Percentiles rank a stretch among this genome's conserved stretches.
Evolutionary conservation across 64 coral and sea anemone species (phyloP).

Genomic region (Hydrozoanthus tunicans): DNA sequence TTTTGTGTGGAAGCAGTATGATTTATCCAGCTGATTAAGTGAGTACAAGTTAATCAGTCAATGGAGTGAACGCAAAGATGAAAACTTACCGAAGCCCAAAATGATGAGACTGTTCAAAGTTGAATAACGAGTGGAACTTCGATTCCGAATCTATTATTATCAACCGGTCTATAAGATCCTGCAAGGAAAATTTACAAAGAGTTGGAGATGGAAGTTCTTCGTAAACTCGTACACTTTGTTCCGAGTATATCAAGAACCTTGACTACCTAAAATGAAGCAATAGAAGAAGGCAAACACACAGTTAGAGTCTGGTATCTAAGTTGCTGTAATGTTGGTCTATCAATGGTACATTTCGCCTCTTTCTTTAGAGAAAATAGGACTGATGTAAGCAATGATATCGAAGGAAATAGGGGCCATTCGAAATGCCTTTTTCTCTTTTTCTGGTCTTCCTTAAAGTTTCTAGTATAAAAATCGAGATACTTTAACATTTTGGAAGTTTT

Average conservation of each 20-base stretch:
- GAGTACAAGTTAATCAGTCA: no score
- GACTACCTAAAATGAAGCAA: no score
- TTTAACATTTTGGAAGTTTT: background rate
- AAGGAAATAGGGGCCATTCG: background rate
- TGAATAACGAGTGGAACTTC: conserved; percentile 87
- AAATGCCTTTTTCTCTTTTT: no score
- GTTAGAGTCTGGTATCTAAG: no score
- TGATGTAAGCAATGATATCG: background rate
- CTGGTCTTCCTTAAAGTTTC: background rate
- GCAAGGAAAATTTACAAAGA: background rate
- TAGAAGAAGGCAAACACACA: no score
- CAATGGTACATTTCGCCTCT: no score
- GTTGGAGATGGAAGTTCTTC: background rate
- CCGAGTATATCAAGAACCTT: no score
- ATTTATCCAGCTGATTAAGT: no score
- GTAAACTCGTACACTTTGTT: background rate
- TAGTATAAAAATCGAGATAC: background rate
- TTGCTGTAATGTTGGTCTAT: no score
- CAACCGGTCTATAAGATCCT: conserved; percentile 90
- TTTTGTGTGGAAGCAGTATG: no score
- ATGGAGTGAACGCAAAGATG: background rate
- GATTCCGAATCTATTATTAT: conserved; percentile 93
- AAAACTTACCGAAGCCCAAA: conserved; percentile 77
- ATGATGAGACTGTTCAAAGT: conserved; percentile 95
- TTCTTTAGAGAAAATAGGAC: no score